These are phyloP conservation scores for Allygus modestus DNA, from an alignment of 2,888 invertebrate species.

Conservation along the genomic window DNA sequence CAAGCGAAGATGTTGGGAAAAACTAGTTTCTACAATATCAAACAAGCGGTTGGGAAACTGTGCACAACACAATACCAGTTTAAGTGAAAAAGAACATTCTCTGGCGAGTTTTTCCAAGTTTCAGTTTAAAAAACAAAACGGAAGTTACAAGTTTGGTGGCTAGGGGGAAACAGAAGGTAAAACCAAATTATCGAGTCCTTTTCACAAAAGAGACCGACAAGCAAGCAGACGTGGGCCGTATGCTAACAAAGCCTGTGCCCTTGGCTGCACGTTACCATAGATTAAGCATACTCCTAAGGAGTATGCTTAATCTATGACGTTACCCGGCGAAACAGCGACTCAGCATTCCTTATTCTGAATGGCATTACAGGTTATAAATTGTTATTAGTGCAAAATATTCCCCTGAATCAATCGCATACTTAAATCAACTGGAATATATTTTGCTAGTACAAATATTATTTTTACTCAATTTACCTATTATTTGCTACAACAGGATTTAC, in stretches of 20 bases:
- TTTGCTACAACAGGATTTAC: too few species aligned
- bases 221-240: constrained; percentile 25
- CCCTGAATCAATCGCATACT: too few species aligned
- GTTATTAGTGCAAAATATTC: too few species aligned
- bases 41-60: too few species aligned
- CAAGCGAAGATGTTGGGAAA: too few species aligned
- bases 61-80: too few species aligned
- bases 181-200: constrained; percentile 31
- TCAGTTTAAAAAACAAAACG: background rate
- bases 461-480: too few species aligned
- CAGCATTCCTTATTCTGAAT: background rate
- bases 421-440: background rate
- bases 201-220: constrained; percentile 16
- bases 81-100: too few species aligned
- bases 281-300: too few species aligned
- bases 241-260: background rate
- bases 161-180: constrained; percentile 17
- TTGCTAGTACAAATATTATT: background rate
- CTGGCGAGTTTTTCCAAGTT: background rate
- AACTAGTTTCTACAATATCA: too few species aligned
- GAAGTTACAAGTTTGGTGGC: constrained; percentile 9
- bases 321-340: background rate
- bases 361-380: too few species aligned
- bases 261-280: background rate
- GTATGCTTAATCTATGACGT: too few species aligned